Base-by-base conservation (phyloP, 1,140 invertebrate genomes). In the Paralvinella palmiformis region DNA sequence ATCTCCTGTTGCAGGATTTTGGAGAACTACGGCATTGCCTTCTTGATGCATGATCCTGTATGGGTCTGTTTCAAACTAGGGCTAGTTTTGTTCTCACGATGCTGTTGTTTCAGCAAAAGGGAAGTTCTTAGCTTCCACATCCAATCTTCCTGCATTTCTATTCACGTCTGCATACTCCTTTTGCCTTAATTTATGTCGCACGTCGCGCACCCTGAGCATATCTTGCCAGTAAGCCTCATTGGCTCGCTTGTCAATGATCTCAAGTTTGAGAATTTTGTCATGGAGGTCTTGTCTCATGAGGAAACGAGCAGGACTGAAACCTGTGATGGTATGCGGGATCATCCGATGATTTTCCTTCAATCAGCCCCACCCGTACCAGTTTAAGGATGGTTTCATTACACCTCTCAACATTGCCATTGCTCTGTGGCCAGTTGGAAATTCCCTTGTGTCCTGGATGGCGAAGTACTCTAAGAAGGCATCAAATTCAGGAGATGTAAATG, bases 381-480 rank as follows among this genome's bases (percentile, higher is more conserved):
- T 73, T 74, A 31, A 72, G 29, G 0, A 74, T 13, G 27, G 70
- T 66, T 33, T 57, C 17, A 64, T 72, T 73, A 52, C 68, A 62
- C 24, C 72, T 22, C 60, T 72, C 67, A 1, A 72, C 66, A 41
- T 67, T 67, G 1, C 71, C 69, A 56, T 70, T 73, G 1, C 65
- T 61, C 53, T 71, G 65, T 6, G 70, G 68, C 58, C 58, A 69
- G 5, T 67, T 36, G 1, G 65, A 63, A 35, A 65, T 71, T 6
- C 44, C 55, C 24, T 35, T 33, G 33, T 13, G 53, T 69, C 66
- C 13, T 53, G 10, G 33, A 71, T 70, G 15, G 62, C 59, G 48
- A 66, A 56, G 10, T 66, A 36, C 32, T 59, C 4, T 29, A 65
- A n/a, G 50, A 52, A 69, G n/a, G 56, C 35, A 27, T 64, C 31